Evolutionary conservation across 2,888 invertebrate species (phyloP).

Genomic region (Oligia latruncula): DNA sequence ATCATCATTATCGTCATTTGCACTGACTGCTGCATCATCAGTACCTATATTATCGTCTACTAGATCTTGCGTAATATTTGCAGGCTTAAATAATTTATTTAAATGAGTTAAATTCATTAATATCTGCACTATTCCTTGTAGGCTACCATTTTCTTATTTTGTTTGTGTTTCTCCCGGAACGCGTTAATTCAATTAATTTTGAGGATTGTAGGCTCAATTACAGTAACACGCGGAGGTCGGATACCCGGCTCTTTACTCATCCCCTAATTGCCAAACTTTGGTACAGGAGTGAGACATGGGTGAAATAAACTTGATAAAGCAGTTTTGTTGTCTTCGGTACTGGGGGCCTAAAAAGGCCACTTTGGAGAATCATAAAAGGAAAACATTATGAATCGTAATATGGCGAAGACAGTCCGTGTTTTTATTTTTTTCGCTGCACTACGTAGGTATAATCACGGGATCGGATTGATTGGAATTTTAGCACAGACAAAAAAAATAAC

Average conservation of each 20-base stretch:
- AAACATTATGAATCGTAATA: too few relatives aligned
- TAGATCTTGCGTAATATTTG: background rate
- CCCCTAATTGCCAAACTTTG: slow-evolving; percentile 54
- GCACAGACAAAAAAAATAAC: too few relatives aligned
- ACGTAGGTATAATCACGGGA: too few relatives aligned
- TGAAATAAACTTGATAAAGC: slow-evolving; percentile 31
- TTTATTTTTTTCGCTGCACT: too few relatives aligned
- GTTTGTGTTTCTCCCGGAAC: slow-evolving; percentile 27
- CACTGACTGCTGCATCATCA: slow-evolving; percentile 9
- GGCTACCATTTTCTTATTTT: slow-evolving; percentile 23
- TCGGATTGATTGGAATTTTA: too few relatives aligned
- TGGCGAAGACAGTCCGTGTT: too few relatives aligned
- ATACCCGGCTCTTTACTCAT: slow-evolving; percentile 39
- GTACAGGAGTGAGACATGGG: slow-evolving; percentile 20
- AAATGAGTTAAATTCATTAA: background rate
- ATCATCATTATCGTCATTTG: slow-evolving; percentile 28
- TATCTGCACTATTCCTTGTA: background rate
- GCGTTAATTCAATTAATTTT: slow-evolving; percentile 60
- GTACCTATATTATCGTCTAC: background rate
- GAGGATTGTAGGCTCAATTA: slow-evolving; percentile 52
- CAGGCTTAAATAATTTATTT: background rate
- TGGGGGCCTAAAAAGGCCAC: background rate
- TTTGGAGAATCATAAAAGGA: too few relatives aligned
- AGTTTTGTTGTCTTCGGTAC: background rate
- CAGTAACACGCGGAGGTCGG: slow-evolving; percentile 22